phyloP scores from a whole-genome alignment of 2,113 vertebrate genomes.

The Scortum barcoo region DNA sequence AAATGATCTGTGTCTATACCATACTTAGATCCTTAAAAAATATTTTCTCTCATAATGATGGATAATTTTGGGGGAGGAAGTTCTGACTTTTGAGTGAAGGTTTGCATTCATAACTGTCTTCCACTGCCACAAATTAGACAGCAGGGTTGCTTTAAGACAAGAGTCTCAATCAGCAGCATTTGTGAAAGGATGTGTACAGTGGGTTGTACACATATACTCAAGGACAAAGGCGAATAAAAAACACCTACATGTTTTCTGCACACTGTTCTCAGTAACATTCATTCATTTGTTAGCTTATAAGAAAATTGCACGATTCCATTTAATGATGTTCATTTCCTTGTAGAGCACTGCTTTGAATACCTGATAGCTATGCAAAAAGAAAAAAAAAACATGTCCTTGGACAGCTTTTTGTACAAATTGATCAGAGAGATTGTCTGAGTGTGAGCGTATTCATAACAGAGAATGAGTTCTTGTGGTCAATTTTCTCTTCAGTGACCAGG shows the following conservation, averaged over 20 bases:
- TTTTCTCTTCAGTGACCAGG: background rate
- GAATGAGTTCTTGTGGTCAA: too few relatives aligned
- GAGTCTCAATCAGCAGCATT: background rate
- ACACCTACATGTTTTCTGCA: background rate
- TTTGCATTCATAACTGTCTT: constrained; percentile 33
- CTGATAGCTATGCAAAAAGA: background rate
- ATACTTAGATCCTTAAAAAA: constrained; percentile 18
- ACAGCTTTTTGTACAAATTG: constrained; percentile 8
- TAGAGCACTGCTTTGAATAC: background rate
- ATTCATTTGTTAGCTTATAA: constrained; percentile 8
- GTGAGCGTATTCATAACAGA: background rate
- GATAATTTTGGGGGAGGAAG: constrained; percentile 22
- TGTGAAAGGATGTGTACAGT: constrained; percentile 15
- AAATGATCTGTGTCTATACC: constrained; percentile 19
- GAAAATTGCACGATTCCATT: constrained; percentile 20
- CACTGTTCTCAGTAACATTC: constrained; percentile 4
- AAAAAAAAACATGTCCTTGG: constrained; percentile 19
- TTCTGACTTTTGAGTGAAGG: constrained; percentile 23
- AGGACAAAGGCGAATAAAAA: constrained; percentile 23
- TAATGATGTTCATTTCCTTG: constrained; percentile 18
- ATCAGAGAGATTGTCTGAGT: constrained; percentile 8
- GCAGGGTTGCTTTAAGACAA: constrained; percentile 17
- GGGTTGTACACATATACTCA: background rate
- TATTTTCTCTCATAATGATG: constrained; percentile 15
- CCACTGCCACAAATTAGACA: constrained; percentile 22